Base-by-base conservation (phyloP, 2,113 vertebrate genomes). In the Himantopus leucocephalus region DNA sequence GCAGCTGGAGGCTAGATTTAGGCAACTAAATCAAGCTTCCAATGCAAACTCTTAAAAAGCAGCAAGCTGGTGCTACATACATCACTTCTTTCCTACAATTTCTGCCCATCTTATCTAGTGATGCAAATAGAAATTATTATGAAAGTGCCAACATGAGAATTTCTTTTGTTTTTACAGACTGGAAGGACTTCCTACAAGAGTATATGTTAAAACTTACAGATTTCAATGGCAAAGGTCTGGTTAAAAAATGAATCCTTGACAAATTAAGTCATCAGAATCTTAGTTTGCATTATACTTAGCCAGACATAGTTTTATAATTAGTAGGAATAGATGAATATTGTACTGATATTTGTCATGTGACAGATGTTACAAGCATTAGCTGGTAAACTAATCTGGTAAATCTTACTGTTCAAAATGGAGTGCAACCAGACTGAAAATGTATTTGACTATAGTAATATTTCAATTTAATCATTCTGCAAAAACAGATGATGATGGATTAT, bases 21-120 rank as follows among this genome's bases (percentile, higher is more conserved):
- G 77, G 75, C 74, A 94, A 80, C 85, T 76, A 93, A 85, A 95
- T 93, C 85, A 90, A 94, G 78, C 10, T 83, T 82, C 35, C 50
- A 41, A 29, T 71, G 59, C 24, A 93, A 87, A 88, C 48, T 85
- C 66, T 55, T 60, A 37, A 83, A 85, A 95, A 88, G 53, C 63
- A 88, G n/a, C 48, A 86, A 95, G 50, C 41, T 86, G 45, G 45
- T 77, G 29, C 63, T 77, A 32, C 24, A 18, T 7, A 48, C 27
- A 16, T 27, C 14, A 48, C 17, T 83, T 56, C 50, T 45, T 52
- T 48, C 63, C 55, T 34, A 62, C 37, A 71, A 16, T 66, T 81
- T 86, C 80, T 59, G 18, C 7, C 9, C 27, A 23, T 55, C 45
- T 90, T 62, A 43, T 47, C 34, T 45, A 78, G 8, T 22, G 27